phyloP scores from a whole-genome alignment of 2,888 invertebrate genomes.

The Heliothis peltigera region DNA sequence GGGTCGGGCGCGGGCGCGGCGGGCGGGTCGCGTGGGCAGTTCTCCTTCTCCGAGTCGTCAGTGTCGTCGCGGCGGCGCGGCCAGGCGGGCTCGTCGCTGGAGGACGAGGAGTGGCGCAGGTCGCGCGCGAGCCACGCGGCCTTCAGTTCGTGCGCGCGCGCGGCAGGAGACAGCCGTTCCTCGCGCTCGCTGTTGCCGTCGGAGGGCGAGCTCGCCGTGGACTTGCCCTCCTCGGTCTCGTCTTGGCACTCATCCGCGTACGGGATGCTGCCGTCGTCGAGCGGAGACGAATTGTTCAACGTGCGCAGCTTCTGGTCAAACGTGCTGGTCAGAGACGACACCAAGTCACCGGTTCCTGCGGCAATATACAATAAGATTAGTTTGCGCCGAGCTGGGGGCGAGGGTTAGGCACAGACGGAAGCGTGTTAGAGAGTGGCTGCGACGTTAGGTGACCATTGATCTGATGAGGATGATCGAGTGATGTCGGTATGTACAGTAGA shows the following conservation, averaged over 20 bases:
- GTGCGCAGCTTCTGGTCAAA: slow-evolving; percentile 95
- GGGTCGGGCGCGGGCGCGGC: slow-evolving; percentile 56
- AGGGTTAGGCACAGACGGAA: slow-evolving; percentile 69
- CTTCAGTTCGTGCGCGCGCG: slow-evolving; percentile 82
- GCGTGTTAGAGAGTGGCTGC: slow-evolving; percentile 77
- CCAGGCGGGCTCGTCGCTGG: slow-evolving; percentile 69
- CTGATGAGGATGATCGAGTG: slow-evolving; percentile 69
- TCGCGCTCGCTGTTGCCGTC: slow-evolving; percentile 69
- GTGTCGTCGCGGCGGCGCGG: slow-evolving; percentile 68
- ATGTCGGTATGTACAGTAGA: slow-evolving; percentile 69
- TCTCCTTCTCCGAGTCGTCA: slow-evolving; percentile 85
- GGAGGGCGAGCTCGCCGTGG: slow-evolving; percentile 75
- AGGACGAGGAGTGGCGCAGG: slow-evolving; percentile 79
- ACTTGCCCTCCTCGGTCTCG: slow-evolving; percentile 82
- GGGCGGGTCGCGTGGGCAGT: slow-evolving; percentile 71
- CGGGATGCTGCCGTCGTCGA: slow-evolving; percentile 92
- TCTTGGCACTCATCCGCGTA: slow-evolving; percentile 93
- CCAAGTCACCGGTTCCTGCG: slow-evolving; percentile 95
- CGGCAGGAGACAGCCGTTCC: slow-evolving; percentile 70
- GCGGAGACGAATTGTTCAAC: slow-evolving; percentile 92
- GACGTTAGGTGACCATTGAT: slow-evolving; percentile 67
- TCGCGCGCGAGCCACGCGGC: slow-evolving; percentile 86
- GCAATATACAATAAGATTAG: slow-evolving; percentile 70
- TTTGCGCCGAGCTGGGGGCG: slow-evolving; percentile 25
- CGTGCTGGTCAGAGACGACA: slow-evolving; percentile 94